Base-by-base conservation (phyloP, 2,888 invertebrate species). In the Microdon myrmicae region DNA sequence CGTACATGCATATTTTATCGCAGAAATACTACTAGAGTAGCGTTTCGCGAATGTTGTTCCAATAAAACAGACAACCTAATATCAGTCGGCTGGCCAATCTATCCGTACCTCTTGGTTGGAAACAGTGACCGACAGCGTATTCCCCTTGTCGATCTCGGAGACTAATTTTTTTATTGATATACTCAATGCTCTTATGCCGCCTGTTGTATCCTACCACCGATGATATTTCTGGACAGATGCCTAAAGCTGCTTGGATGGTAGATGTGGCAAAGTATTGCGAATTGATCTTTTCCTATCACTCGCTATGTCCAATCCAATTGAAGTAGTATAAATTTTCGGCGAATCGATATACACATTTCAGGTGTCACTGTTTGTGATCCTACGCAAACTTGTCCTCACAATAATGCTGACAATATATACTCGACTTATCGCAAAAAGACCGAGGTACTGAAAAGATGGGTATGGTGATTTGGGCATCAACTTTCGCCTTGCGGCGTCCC, bases 11-110 rank as follows among this genome's bases (percentile, higher is more conserved):
- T 66, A 66, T 66, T 66, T 66, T 66, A 66, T 66, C 66, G 48
- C 43, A n/a, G 59, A 66, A 44, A 59, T 66, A 66, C 66, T 66
- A 66, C 66, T 66, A 59, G 66, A 54, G 66, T 66, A 66, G 66
- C 66, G 43, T 66, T 48, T 48, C 54, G 19, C 54, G 9, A 45
- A 59, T 59, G 66, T 54, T 66, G 64, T 59, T 59, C 48, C 66
- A 66, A 66, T 66, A 66, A 59, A 66, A 59, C 66, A 54, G 66
- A 66, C 66, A 66, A 66, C 53, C 51, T 48, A 53, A 59, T 59
- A 59, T 59, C 29, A 41, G 23, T 41, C 53, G 58, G 61, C 22
- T 35, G 56, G 22, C n/a, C n/a, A n/a, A n/a, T n/a, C n/a, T n/a
- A n/a, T n/a, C n/a, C n/a, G n/a, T n/a, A n/a, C n/a, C n/a, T n/a